A percentile compares a stretch with the other conserved stretches of the same genome.
phyloP scores from a whole-genome alignment of 2,113 vertebrate species.

The Platysteira castanea region DNA sequence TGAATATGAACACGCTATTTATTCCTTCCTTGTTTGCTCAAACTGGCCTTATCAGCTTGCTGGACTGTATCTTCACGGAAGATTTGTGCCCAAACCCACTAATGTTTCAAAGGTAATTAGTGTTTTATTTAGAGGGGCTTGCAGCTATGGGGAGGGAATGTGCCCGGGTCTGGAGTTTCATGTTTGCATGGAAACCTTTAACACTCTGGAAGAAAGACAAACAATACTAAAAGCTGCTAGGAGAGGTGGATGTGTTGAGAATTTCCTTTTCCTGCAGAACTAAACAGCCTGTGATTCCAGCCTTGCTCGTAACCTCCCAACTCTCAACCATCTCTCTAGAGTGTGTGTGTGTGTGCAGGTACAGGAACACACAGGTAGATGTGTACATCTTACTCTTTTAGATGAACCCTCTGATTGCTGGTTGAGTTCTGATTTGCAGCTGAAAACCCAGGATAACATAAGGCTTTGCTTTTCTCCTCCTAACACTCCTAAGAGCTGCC shows the following conservation, averaged over 20 bases:
- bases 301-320: not conserved
- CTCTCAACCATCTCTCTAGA: not conserved
- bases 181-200: not conserved
- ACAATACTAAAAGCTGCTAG: not conserved
- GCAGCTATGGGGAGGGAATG: not conserved
- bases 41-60: not conserved
- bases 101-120: not conserved
- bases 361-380: not conserved
- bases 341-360: no score
- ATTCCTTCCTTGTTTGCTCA: not conserved
- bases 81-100: not conserved
- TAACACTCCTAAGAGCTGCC: not conserved
- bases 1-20: not conserved
- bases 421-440: not conserved
- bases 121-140: not conserved
- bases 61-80: not conserved
- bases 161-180: not conserved
- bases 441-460: not conserved
- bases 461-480: not conserved
- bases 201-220: not conserved
- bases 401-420: not conserved
- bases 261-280: not conserved
- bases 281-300: not conserved
- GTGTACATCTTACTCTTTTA: not conserved
- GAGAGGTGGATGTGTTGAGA: not conserved